These are phyloP conservation scores for Acanthochromis polyacanthus DNA, from an alignment of 2,113 vertebrate species.

Conservation along the genomic window DNA sequence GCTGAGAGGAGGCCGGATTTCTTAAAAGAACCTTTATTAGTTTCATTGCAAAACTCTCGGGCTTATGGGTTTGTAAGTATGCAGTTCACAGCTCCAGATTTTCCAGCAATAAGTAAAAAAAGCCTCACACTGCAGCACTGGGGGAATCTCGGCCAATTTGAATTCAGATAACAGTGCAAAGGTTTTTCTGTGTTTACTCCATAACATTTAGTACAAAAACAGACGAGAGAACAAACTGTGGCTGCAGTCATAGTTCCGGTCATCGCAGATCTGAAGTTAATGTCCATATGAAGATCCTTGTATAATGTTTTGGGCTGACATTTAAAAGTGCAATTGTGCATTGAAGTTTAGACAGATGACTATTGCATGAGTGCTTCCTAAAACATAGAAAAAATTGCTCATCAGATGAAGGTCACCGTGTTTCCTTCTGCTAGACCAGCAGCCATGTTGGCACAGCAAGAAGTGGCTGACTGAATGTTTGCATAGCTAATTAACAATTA, in stretches of 20 bases:
- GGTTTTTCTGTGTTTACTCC: constrained; percentile 16
- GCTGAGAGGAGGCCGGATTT: constrained; percentile 64
- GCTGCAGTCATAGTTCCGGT: neutral
- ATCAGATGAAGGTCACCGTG: constrained; percentile 9
- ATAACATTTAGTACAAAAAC: constrained; percentile 28
- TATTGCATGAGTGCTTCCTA: constrained; percentile 18
- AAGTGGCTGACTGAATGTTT: too few relatives aligned
- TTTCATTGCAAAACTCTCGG: constrained; percentile 78
- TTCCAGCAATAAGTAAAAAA: constrained; percentile 73
- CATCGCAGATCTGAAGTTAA: too few relatives aligned
- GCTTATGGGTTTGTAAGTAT: constrained; percentile 77
- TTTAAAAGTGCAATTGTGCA: constrained; percentile 4
- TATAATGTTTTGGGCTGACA: constrained; percentile 17
- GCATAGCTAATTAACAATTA: too few relatives aligned
- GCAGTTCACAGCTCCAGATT: constrained; percentile 74
- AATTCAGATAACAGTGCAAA: constrained; percentile 58
- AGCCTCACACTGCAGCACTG: constrained; percentile 47
- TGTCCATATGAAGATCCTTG: neutral
- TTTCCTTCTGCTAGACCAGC: constrained; percentile 6
- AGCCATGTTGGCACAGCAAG: neutral
- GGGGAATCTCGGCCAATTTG: constrained; percentile 42
- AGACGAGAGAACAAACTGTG: constrained; percentile 6
- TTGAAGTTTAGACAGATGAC: constrained; percentile 22
- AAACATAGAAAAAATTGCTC: constrained; percentile 9
- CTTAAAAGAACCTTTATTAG: constrained; percentile 83